Conservation (phyloP, 2,888 invertebrate species). For the Leucoma salicis region DNA sequence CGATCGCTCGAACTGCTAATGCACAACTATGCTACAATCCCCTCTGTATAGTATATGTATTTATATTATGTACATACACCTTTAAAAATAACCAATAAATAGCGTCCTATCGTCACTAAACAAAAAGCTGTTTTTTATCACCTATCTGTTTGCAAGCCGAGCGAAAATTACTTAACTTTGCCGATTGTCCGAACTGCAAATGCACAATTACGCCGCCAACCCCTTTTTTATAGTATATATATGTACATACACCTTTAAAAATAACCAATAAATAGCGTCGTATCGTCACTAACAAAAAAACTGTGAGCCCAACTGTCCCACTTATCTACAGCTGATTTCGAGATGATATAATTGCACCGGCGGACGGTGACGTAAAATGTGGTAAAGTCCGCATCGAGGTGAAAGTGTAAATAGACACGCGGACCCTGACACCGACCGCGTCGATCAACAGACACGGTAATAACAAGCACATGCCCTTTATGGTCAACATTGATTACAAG, state of each 20-base stretch:
- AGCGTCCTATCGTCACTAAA: too few relatives aligned
- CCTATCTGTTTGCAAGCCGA: too few relatives aligned
- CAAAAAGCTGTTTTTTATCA: constrained; percentile 34
- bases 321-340: constrained; percentile 63
- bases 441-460: constrained; percentile 20
- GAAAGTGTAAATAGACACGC: constrained; percentile 66
- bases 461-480: constrained; percentile 18
- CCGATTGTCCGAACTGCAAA: too few relatives aligned
- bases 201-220: too few relatives aligned
- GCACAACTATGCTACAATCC: too few relatives aligned
- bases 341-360: constrained; percentile 68
- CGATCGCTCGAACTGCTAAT: too few relatives aligned
- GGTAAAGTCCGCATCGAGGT: constrained; percentile 57
- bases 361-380: constrained; percentile 61
- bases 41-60: too few relatives aligned
- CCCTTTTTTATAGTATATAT: too few relatives aligned
- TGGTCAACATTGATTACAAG: constrained; percentile 14
- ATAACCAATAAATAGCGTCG: background rate
- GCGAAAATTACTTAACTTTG: too few relatives aligned
- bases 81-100: background rate
- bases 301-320: constrained; percentile 46
- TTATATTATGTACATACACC: too few relatives aligned
- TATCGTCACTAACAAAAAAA: constrained; percentile 16
- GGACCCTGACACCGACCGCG: constrained; percentile 50
- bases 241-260: too few relatives aligned